Percentiles rank a stretch among this genome's conserved stretches.
phyloP scores from a whole-genome alignment of 2,797 vertebrate species.

The Xenops minutus region DNA sequence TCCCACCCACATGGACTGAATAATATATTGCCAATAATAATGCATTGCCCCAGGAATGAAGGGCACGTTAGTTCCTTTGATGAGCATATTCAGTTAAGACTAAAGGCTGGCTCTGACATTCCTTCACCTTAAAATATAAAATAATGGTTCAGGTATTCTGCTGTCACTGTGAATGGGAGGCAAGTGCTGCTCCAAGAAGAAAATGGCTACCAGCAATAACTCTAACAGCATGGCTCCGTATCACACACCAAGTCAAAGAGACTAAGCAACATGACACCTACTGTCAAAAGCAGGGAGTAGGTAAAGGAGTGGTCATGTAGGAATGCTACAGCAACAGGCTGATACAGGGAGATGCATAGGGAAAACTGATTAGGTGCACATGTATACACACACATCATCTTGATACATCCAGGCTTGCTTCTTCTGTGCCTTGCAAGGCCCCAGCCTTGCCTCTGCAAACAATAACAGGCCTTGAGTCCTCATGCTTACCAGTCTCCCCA shows the following conservation, averaged over 20 bases:
- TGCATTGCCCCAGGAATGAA: neutral
- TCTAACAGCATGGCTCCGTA: neutral
- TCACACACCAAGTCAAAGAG: neutral
- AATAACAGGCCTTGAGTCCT: neutral
- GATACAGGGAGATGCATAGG: rapidly evolving
- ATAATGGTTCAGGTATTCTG: neutral
- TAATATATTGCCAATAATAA: neutral
- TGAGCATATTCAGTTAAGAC: neutral
- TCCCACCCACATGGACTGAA: neutral
- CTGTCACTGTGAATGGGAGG: neutral
- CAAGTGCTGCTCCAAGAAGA: neutral
- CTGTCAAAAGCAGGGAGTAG: neutral
- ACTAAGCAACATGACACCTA: neutral
- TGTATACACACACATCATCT: no score
- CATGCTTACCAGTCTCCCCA: conserved; percentile 87
- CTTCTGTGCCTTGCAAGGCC: neutral
- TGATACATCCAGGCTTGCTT: neutral
- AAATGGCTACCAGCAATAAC: neutral
- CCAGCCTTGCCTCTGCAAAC: neutral
- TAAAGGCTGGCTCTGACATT: neutral
- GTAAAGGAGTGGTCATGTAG: neutral
- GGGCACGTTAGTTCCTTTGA: neutral
- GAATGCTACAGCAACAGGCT: neutral
- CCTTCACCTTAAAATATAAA: neutral
- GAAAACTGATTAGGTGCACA: neutral